These are phyloP conservation scores for Pherbina coryleti DNA, from an alignment of 2,888 invertebrate genomes.

Conservation along the genomic window DNA sequence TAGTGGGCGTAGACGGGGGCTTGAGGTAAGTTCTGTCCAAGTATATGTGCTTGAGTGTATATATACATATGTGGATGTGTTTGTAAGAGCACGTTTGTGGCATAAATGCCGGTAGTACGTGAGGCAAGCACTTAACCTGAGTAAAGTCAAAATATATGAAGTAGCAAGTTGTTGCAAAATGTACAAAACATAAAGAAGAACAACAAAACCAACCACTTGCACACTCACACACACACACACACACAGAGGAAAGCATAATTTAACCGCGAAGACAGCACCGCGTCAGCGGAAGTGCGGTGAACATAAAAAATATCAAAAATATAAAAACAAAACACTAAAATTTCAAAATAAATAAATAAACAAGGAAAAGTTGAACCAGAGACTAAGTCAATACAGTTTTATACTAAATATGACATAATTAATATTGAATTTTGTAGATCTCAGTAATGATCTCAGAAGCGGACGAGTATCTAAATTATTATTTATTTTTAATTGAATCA, in stretches of 20 bases:
- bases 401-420: no score
- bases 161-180: conserved; percentile 10
- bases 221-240: conserved; percentile 19
- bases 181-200: conserved; percentile 2
- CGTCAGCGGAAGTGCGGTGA: conserved; percentile 54
- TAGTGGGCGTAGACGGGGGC: neutral
- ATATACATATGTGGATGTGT: neutral
- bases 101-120: conserved; percentile 29
- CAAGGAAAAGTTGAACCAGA: no score
- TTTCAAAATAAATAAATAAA: neutral
- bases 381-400: neutral
- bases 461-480: no score
- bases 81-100: conserved; percentile 14
- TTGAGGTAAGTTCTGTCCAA: neutral
- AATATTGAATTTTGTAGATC: no score
- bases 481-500: no score
- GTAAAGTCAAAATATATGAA: conserved; percentile 23
- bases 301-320: conserved; percentile 46
- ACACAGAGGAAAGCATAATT: neutral
- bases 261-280: conserved; percentile 44
- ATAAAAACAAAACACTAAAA: neutral
- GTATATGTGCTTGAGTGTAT: neutral
- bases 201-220: neutral
- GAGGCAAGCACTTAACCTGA: conserved; percentile 28
- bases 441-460: no score